Evolutionary conservation across 2,888 invertebrate genomes (phyloP), one percentile per base, ranked within the genome.

Genomic region (Punctoribates punctum): DNA sequence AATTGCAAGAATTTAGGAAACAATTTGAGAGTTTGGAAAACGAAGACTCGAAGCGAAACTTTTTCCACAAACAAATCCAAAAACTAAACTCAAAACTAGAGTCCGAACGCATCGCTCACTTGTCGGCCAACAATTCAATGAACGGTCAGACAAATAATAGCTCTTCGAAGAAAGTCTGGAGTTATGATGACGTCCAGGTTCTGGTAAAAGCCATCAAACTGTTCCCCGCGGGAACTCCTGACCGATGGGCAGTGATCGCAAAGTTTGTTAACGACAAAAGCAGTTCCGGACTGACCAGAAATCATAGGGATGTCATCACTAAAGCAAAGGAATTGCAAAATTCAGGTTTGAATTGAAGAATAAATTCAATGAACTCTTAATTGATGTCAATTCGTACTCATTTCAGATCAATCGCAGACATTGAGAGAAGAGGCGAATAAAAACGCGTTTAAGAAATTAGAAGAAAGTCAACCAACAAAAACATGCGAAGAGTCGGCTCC

Each of bases 181-280:
- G 88, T 17, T 89, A 89, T 73, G 92, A 91, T 78, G 93, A 95
- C 83, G 87, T 94, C 25, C 93, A 94, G 82, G 86, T 94, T 67
- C 87, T 99, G 3, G 95, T 98, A 74, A 99, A 99, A 85, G 96
- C 96, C 25, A 96, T 98, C 0, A 98, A 98, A 85, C 85, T 98
- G 5, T 99, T 97, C 84, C 99, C 99, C 0, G 96, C 97, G 8
- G 99, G 95, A 20, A 99, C 98, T 0, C 77, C 73, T 25, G 79
- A 81, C 74, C 78, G 80, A 25, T 80, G 79, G 80, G 79, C 79
- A 72, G 94, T 96, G 0, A 94, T 99, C 5, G 93, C 97, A 0
- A 92, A 94, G 82, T 99, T 96, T 83, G 89, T 99, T 75, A 94
- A 94, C 84, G 96, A 95, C 88, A 81, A 88, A 86, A 29, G 89